A percentile compares a stretch with the other conserved stretches of the same genome.
Evolutionary conservation across 2,888 invertebrate species (phyloP).

Genomic region (Loripinus fragilis): DNA sequence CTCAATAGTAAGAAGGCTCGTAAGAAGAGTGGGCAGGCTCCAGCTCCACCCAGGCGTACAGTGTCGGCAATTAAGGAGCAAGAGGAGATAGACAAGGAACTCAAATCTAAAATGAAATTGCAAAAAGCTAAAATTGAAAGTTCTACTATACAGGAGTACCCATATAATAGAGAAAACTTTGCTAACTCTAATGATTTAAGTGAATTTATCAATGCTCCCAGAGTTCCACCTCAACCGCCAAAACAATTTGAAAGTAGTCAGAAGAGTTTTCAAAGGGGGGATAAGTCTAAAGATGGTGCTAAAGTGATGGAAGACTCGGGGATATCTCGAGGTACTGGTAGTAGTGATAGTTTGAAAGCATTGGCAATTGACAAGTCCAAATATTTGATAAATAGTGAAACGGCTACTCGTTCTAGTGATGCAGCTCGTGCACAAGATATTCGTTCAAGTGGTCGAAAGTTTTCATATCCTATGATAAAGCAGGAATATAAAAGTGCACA

Average conservation of each 20-base stretch:
- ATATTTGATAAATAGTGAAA: conserved; percentile 74
- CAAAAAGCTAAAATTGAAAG: conserved; percentile 79
- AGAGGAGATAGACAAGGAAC: conserved; percentile 70
- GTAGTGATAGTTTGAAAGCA: conserved; percentile 75
- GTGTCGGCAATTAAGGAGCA: conserved; percentile 58
- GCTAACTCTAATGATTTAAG: conserved; percentile 61
- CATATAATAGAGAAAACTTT: conserved; percentile 60
- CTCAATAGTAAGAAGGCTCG: conserved; percentile 72
- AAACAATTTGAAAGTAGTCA: conserved; percentile 48
- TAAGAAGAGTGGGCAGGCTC: conserved; percentile 86
- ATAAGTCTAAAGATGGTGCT: conserved; percentile 53
- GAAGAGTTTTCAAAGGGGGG: conserved; percentile 62
- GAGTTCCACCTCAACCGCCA: conserved; percentile 60
- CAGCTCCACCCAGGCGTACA: conserved; percentile 94
- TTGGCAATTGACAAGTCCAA: conserved; percentile 77
- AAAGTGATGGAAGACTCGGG: conserved; percentile 69
- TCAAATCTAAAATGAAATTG: conserved; percentile 77
- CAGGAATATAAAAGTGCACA: conserved; percentile 57
- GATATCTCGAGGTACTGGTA: conserved; percentile 67
- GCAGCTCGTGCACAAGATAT: conserved; percentile 44
- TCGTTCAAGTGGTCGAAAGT: conserved; percentile 68
- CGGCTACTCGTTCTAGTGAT: conserved; percentile 70
- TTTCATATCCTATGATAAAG: conserved; percentile 65
- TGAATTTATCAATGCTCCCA: conserved; percentile 60
- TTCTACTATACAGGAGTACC: conserved; percentile 69